A percentile compares a stretch with the other conserved stretches of the same genome.
Conservation (phyloP, 2,888 invertebrate genomes). For the Drosophila prostipennis region DNA sequence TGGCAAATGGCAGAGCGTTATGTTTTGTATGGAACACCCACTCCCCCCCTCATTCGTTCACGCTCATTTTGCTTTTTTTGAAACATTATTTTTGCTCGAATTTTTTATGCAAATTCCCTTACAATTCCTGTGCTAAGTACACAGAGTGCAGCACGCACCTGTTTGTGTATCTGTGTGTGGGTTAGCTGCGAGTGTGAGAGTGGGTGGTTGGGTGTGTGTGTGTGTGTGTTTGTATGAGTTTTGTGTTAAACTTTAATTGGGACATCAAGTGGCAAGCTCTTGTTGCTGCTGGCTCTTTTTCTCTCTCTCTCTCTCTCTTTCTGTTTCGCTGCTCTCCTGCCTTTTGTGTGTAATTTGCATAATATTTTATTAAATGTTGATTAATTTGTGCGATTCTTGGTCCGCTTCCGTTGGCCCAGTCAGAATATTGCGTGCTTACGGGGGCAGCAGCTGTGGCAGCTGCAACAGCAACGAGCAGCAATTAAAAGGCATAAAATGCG, state of each 20-base stretch:
- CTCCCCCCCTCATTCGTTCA: background rate
- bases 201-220: constrained; percentile 11
- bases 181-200: constrained; percentile 5
- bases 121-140: constrained; percentile 74
- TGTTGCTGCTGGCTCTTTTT: constrained; percentile 46
- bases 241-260: constrained; percentile 75
- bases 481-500: constrained; percentile 73
- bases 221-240: constrained; percentile 29
- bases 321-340: constrained; percentile 27
- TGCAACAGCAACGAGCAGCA: constrained; percentile 43
- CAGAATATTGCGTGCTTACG: constrained; percentile 62
- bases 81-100: constrained; percentile 36
- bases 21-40: background rate
- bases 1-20: constrained; percentile 24
- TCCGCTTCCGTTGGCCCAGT: constrained; percentile 36
- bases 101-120: constrained; percentile 68
- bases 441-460: constrained; percentile 54
- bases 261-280: constrained; percentile 71
- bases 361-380: constrained; percentile 79
- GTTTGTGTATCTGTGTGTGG: constrained; percentile 19
- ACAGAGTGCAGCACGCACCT: constrained; percentile 61
- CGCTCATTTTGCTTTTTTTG: constrained; percentile 23
- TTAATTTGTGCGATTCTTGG: constrained; percentile 59
- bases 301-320: too few relatives aligned
- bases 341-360: constrained; percentile 56